Evolutionary conservation across 2,797 vertebrate species (phyloP).

Genomic region (Alfaro cultratus): DNA sequence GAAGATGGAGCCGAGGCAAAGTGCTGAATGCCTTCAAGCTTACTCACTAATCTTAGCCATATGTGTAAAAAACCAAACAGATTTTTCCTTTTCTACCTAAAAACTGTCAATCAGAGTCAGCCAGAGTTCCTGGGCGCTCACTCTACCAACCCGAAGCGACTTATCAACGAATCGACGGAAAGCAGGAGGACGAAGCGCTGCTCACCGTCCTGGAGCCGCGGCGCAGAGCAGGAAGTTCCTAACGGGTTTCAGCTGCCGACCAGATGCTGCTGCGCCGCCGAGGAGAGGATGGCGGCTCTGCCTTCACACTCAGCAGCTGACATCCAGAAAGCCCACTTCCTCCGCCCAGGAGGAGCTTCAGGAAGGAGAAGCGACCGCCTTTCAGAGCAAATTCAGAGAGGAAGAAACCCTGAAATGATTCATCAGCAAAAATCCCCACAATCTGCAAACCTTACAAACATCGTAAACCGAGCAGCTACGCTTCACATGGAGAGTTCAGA

Average conservation of each 20-base stretch:
- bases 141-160: conserved; percentile 43
- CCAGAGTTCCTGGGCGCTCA: conserved; percentile 58
- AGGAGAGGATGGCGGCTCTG: conserved; percentile 70
- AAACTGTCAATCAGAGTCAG: conserved; percentile 39
- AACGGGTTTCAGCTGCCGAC: conserved; percentile 86
- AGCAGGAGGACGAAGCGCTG: conserved; percentile 54
- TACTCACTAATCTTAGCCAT: conserved; percentile 74
- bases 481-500: too few species aligned
- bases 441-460: not conserved
- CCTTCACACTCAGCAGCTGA: conserved; percentile 74
- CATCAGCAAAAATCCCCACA: not conserved
- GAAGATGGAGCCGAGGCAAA: conserved; percentile 21
- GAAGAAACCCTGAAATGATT: not conserved
- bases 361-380: conserved; percentile 30
- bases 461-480: too few species aligned
- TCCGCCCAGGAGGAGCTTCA: conserved; percentile 67
- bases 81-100: conserved; percentile 67
- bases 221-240: conserved; percentile 79
- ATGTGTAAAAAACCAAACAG: conserved; percentile 70
- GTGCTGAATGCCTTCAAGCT: conserved; percentile 50
- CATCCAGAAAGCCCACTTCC: conserved; percentile 68
- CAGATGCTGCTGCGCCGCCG: conserved; percentile 77
- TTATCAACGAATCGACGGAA: conserved; percentile 52
- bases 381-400: conserved; percentile 24
- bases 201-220: conserved; percentile 70